Evolutionary conservation across 2,113 vertebrate genomes (phyloP).

Genomic region (Rhinopomastus cyanomelas): DNA sequence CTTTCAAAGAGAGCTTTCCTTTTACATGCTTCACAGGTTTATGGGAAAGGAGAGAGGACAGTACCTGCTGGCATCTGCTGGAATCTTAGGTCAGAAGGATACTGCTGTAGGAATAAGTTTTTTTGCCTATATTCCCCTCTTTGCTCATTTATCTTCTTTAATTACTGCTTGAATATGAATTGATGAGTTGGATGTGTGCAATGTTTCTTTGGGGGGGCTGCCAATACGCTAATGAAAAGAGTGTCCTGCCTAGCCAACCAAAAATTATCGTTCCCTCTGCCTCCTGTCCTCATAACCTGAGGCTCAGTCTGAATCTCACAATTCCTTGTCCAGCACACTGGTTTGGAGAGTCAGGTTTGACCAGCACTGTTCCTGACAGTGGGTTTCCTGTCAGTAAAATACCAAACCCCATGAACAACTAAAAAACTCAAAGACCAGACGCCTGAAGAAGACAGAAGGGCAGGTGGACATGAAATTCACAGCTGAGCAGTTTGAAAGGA

Average conservation of each 20-base stretch:
- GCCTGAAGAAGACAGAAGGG: background rate
- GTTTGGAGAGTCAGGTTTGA: background rate
- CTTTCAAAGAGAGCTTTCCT: background rate
- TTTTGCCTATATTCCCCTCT: background rate
- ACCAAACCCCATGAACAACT: background rate
- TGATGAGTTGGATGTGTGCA: background rate
- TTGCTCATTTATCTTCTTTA: background rate
- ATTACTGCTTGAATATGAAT: background rate
- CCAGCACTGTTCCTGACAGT: background rate
- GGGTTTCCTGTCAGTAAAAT: background rate
- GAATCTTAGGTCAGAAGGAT: background rate
- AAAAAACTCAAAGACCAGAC: background rate
- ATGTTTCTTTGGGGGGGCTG: background rate
- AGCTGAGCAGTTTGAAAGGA: background rate
- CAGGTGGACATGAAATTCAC: background rate
- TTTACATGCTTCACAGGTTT: background rate
- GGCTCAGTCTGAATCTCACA: background rate
- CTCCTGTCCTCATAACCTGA: background rate
- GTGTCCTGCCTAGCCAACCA: background rate
- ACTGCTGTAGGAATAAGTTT: background rate
- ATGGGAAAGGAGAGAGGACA: background rate
- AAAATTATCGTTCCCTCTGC: background rate
- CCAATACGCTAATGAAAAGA: background rate
- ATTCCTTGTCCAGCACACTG: background rate
- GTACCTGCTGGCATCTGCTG: background rate